phyloP scores from a whole-genome alignment of 2,888 invertebrate species.

The Troides helena region DNA sequence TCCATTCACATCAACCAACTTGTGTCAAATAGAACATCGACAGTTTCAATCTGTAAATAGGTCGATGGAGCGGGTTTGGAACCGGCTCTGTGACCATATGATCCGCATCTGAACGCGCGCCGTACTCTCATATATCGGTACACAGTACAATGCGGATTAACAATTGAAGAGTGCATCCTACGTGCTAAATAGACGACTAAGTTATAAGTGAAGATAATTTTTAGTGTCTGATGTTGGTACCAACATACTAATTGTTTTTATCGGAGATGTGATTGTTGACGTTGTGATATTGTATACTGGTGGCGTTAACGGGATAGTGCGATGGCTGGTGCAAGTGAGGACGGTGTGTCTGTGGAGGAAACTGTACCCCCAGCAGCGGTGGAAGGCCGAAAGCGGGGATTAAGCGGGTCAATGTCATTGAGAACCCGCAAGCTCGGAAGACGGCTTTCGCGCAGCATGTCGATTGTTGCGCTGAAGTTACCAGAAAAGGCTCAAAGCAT shows the following conservation, averaged over 20 bases:
- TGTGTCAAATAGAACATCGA: constrained; percentile 36
- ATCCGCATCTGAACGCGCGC: constrained; percentile 49
- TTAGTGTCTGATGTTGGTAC: constrained; percentile 44
- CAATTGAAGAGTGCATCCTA: constrained; percentile 56
- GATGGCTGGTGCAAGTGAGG: constrained; percentile 74
- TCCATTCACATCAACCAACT: constrained; percentile 45
- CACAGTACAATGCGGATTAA: constrained; percentile 63
- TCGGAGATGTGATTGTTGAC: constrained; percentile 71
- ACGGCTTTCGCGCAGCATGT: constrained; percentile 78
- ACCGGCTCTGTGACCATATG: constrained; percentile 71
- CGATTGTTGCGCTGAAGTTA: constrained; percentile 75
- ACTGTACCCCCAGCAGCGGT: constrained; percentile 40
- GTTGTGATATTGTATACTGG: constrained; percentile 46
- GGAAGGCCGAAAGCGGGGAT: constrained; percentile 61
- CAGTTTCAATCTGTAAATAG: constrained; percentile 40
- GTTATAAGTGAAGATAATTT: constrained; percentile 14
- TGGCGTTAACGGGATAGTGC: constrained; percentile 55
- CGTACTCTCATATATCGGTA: constrained; percentile 54
- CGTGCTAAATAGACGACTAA: constrained; percentile 9
- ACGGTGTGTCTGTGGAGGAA: constrained; percentile 57
- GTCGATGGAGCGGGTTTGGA: constrained; percentile 43
- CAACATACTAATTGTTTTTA: constrained; percentile 54
- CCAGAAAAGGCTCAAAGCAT: constrained; percentile 82
- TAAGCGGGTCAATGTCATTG: constrained; percentile 74
- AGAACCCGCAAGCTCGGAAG: constrained; percentile 75